Conservation (phyloP, 2,888 invertebrate species). For the Oegoconia quadripuncta region DNA sequence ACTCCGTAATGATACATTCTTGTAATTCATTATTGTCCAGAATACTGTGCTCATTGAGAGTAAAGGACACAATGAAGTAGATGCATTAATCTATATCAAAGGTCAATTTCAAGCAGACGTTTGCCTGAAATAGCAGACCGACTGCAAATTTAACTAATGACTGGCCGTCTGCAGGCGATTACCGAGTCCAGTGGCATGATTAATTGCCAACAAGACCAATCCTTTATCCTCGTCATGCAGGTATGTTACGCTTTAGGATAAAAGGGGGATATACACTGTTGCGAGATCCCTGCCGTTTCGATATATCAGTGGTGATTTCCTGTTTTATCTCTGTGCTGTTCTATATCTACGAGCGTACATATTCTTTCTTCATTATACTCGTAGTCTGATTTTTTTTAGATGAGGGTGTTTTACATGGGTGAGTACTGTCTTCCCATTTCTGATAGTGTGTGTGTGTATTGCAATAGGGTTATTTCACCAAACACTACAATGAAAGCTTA, state of each 20-base stretch:
- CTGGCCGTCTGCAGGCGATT: constrained; percentile 45
- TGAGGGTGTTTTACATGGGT: too few species aligned
- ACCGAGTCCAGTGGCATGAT: constrained; percentile 50
- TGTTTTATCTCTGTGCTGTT: neutral
- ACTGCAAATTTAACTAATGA: constrained; percentile 65
- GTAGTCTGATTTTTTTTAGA: too few species aligned
- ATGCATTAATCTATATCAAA: constrained; percentile 33
- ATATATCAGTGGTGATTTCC: neutral
- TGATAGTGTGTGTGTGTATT: too few species aligned
- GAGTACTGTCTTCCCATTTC: too few species aligned
- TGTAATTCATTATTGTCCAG: constrained; percentile 4
- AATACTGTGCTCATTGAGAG: neutral
- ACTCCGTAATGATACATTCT: neutral
- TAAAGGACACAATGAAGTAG: neutral
- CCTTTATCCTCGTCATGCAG: constrained; percentile 42
- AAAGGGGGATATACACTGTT: constrained; percentile 15
- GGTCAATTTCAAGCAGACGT: constrained; percentile 37
- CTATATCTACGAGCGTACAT: too few species aligned
- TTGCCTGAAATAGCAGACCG: constrained; percentile 53
- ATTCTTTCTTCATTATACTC: too few species aligned
- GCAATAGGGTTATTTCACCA: too few species aligned
- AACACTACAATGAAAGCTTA: too few species aligned
- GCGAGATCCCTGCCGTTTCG: constrained; percentile 10
- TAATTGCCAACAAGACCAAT: constrained; percentile 49
- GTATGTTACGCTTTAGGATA: constrained; percentile 31